Evolutionary conservation across 92 coral and sea anemone genomes (phyloP), one percentile per base, ranked within the genome.

Genomic region (Paramuricea clavata): DNA sequence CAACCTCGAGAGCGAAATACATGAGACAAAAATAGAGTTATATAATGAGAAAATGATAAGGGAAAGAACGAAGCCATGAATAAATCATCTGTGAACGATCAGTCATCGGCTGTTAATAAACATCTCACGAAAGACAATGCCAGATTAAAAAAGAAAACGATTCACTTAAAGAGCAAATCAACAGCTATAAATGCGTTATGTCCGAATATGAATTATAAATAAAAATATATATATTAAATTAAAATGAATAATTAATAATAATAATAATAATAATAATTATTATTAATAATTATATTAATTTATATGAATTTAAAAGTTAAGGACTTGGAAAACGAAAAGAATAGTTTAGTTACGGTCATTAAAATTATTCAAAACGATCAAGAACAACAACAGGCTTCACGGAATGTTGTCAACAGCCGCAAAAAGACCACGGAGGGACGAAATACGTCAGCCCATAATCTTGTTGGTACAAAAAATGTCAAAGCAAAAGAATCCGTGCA

Each of bases 311-410:
- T 16, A 57, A 57, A 57, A 57, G 28, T 57, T 57, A 57, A 57
- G 67, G 67, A 57, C 12, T 57, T 57, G 19, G 67, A 57, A 26
- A 57, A 57, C n/a, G 72, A 65, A 65, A 65, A 65, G 22, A 27
- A 26, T 12, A 65, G 72, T n/a, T 65, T 65, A 65, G n/a, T 32
- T 7, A 25, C 72, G 3, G 72, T 65, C n/a, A 11, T 65, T 5
- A 65, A 65, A 65, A 65, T 65, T 17, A 2, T 65, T 2, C 72
- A 65, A 65, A 32, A 65, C 15, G 72, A 65, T 8, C 34, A 65
- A 50, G 59, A 50, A 50, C 59, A 50, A 50, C 59, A 50, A 3
- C 5, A 50, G 59, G 17, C 59, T 2, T n/a, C 72, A 25, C 16
- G 72, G 72, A 65, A 27, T 65, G 16, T 26, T 12, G 72, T 26